A percentile compares a stretch with the other conserved stretches of the same genome.
These are phyloP conservation scores for Drosophila biarmipes DNA, from an alignment of 1,140 invertebrate species.

Conservation along the genomic window DNA sequence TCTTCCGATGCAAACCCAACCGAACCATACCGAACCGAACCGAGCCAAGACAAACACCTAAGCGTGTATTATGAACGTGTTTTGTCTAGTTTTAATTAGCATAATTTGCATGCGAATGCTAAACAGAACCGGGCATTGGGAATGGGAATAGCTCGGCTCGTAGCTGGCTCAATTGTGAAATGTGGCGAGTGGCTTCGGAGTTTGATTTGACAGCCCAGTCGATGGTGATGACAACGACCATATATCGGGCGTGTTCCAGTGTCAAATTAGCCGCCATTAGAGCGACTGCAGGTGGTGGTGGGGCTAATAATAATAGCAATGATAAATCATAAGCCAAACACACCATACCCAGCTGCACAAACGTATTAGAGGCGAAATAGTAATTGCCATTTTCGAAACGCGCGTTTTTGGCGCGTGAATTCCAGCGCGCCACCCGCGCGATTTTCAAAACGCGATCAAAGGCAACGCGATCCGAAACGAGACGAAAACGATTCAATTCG, in stretches of 20 bases:
- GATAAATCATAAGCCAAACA: conserved; percentile 68
- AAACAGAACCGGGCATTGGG: conserved; percentile 49
- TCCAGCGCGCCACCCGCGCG: conserved; percentile 50
- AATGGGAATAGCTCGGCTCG: conserved; percentile 4
- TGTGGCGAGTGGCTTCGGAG: conserved; percentile 68
- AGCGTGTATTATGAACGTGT: conserved; percentile 68
- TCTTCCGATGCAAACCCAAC: conserved; percentile 37
- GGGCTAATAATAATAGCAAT: conserved; percentile 47
- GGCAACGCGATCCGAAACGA: conserved; percentile 39
- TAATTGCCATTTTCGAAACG: conserved; percentile 38
- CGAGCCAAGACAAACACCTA: conserved; percentile 65
- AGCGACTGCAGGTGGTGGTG: conserved; percentile 12
- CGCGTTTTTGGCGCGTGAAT: conserved; percentile 48
- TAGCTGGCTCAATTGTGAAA: conserved; percentile 61
- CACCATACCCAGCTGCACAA: conserved; percentile 39
- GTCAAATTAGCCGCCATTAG: conserved; percentile 76
- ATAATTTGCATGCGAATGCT: conserved; percentile 79
- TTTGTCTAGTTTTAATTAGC: conserved; percentile 79
- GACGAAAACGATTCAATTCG: conserved; percentile 1
- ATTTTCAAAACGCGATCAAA: conserved; percentile 65
- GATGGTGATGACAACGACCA: conserved; percentile 30
- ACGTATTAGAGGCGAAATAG: conserved; percentile 33
- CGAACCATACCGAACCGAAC: conserved; percentile 20
- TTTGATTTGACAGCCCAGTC: conserved; percentile 69
- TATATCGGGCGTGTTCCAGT: conserved; percentile 67